Base-by-base conservation (phyloP, 2,888 invertebrate species). In the Ormyrus labotus region DNA sequence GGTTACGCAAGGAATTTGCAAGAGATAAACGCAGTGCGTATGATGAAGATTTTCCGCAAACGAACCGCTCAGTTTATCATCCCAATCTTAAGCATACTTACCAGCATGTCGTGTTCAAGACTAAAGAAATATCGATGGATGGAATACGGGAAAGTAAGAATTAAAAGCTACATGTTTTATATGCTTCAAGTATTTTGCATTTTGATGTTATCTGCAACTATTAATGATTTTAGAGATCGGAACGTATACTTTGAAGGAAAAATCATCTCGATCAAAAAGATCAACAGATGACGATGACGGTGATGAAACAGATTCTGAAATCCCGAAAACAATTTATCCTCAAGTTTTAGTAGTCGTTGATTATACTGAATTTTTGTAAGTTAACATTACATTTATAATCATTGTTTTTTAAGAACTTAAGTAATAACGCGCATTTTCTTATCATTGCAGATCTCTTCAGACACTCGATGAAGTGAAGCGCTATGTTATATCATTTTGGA, bases 401-500 rank as follows among this genome's bases (percentile, higher is more conserved):
- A 13, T 51, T 10, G 61, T 64, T 65, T 55, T 55, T 6, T 67
- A 19, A 10, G 2, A 61, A 19, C 10, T 63, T 55, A 75, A 75
- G 6, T 57, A 34, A 34, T 34, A 60, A 45, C 48, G 5, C 2
- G 34, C 0, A 34, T 34, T 34, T 34, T 34, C 34, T 34, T 34
- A 34, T 34, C 34, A 34, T 34, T 80, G 9, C 64, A 88, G 88
- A 61, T 76, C 82, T 73, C 72, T 87, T 3, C 84, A 85, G 2
- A 76, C 67, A 72, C n/a, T 85, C 0, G 80, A 84, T 34, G 84
- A 83, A 65, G 81, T 86, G 0, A 82, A 83, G 50, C 81, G 82
- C 65, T 89, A 89, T 73, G 71, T 88, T 19, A 50, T 88, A 8
- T 84, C 89, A 1, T 89, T 87, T 67, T 89, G 88, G 88, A 87